Conservation (phyloP, 2,797 vertebrate genomes). For the Molossus molossus region DNA sequence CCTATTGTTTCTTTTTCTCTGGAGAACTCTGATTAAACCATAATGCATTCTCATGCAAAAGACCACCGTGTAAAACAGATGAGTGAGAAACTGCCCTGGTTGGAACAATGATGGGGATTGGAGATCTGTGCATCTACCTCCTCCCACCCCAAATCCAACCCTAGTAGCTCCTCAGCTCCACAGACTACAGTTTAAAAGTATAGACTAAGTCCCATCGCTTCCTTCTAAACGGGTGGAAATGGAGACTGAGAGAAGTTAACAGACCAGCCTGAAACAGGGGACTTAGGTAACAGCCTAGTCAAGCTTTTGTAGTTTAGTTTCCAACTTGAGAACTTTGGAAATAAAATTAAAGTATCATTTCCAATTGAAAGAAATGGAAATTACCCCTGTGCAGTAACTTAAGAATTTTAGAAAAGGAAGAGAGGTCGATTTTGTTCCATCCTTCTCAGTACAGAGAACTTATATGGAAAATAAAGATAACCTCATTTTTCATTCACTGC, state of each 20-base stretch:
- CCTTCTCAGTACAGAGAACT: neutral
- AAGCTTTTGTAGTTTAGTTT: neutral
- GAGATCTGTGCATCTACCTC: neutral
- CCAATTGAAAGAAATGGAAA: neutral
- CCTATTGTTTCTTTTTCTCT: neutral
- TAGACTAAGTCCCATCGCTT: neutral
- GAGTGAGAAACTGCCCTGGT: neutral
- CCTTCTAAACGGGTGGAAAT: neutral
- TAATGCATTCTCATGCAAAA: neutral
- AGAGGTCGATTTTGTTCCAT: neutral
- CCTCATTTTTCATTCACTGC: neutral
- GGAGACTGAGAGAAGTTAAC: neutral
- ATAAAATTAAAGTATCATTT: conserved; percentile 20
- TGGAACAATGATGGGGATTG: neutral
- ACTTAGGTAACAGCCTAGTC: neutral
- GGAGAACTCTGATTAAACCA: neutral
- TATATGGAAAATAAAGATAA: neutral
- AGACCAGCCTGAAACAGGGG: neutral
- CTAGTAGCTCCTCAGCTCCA: neutral
- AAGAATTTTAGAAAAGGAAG: conserved; percentile 28
- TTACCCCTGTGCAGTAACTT: neutral
- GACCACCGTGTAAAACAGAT: neutral
- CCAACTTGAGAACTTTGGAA: neutral
- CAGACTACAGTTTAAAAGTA: neutral
- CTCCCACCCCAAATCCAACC: neutral